A percentile compares a stretch with the other conserved stretches of the same genome.
Evolutionary conservation across 2,113 vertebrate genomes (phyloP).

Genomic region (Macheiramphus alcinus): DNA sequence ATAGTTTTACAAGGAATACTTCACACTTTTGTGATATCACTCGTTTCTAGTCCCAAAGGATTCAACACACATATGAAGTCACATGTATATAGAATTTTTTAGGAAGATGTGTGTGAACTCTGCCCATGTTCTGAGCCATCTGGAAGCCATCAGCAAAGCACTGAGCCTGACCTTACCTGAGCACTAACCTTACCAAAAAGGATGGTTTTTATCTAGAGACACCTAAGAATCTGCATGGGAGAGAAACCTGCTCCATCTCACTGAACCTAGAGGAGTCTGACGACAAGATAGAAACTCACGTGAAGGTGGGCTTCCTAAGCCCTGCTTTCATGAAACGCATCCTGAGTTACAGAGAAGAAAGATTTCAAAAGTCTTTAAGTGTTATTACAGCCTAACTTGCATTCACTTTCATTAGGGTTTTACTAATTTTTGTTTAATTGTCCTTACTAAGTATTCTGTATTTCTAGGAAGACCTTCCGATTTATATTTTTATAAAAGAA

Average conservation of each 20-base stretch:
- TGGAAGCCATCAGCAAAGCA: neutral
- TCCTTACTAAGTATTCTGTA: neutral
- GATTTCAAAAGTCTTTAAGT: neutral
- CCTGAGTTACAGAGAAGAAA: neutral
- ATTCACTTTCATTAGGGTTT: neutral
- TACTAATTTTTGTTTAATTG: neutral
- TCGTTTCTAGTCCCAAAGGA: neutral
- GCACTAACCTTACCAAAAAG: neutral
- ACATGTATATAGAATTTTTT: neutral
- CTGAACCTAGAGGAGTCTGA: neutral
- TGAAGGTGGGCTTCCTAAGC: neutral
- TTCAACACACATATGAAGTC: neutral
- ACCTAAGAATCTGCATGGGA: neutral
- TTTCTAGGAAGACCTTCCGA: neutral
- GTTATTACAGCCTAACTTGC: neutral
- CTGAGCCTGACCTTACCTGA: neutral
- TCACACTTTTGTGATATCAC: neutral
- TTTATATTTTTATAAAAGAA: neutral
- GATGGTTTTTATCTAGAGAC: neutral
- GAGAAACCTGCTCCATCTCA: neutral
- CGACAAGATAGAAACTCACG: neutral
- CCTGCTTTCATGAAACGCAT: neutral
- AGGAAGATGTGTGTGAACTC: neutral
- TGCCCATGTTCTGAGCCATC: neutral
- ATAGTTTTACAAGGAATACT: neutral